phyloP scores from a whole-genome alignment of 2,888 invertebrate species.

The Allophyes oxyacanthae region DNA sequence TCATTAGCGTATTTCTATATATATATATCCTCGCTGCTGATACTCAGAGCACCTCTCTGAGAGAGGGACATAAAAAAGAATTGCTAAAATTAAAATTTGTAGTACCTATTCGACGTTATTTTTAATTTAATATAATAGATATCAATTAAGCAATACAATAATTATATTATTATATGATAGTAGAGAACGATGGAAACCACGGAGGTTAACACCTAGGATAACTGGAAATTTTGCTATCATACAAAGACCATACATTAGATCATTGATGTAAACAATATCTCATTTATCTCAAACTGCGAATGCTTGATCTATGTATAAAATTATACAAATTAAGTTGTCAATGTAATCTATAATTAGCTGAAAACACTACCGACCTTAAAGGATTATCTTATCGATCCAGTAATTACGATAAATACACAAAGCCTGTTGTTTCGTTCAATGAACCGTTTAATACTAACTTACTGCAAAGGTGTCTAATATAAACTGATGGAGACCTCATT shows the following conservation, averaged over 20 bases:
- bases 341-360: constrained; percentile 60
- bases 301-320: constrained; percentile 24
- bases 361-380: constrained; percentile 60
- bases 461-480: constrained; percentile 55
- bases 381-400: constrained; percentile 62
- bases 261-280: constrained; percentile 29
- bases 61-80: too few relatives aligned
- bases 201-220: background rate
- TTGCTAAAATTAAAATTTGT: too few relatives aligned
- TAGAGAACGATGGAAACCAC: background rate
- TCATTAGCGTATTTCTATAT: too few relatives aligned
- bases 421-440: constrained; percentile 68
- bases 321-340: constrained; percentile 49
- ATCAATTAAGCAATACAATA: background rate
- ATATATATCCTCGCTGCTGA: too few relatives aligned
- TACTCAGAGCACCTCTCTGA: too few relatives aligned
- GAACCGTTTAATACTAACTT: constrained; percentile 63
- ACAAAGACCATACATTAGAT: constrained; percentile 17
- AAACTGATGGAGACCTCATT: constrained; percentile 26
- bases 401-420: constrained; percentile 62
- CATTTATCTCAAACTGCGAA: constrained; percentile 38
- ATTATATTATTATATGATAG: constrained; percentile 4
- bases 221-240: constrained; percentile 23
- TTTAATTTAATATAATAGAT: too few relatives aligned
- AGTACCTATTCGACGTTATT: too few relatives aligned